Conservation (phyloP, 2,797 vertebrate genomes). For the Anabas testudineus region DNA sequence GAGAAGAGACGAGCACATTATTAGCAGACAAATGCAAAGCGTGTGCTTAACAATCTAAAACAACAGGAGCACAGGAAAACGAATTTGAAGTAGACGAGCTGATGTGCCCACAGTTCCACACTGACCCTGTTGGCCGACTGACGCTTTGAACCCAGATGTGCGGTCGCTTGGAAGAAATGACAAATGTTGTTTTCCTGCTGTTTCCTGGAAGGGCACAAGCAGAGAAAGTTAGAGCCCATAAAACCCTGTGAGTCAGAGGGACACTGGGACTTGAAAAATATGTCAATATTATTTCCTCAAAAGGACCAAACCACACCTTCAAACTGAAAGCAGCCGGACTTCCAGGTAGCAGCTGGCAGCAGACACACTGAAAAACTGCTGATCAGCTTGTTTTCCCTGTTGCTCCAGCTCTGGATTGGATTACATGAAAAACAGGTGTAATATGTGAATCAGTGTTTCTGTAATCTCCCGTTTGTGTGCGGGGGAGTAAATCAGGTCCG, state of each 20-base stretch:
- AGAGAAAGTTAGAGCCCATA: slow-evolving; percentile 24
- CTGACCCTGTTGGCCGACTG: slow-evolving; percentile 32
- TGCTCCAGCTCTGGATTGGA: slow-evolving; percentile 2
- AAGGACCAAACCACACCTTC: slow-evolving; percentile 17
- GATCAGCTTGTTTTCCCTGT: slow-evolving; percentile 7
- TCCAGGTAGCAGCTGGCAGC: slow-evolving; percentile 58
- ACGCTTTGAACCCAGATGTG: slow-evolving; percentile 1
- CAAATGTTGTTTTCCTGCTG: slow-evolving; percentile 44
- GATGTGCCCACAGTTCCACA: slow-evolving; percentile 14
- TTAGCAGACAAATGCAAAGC: not conserved
- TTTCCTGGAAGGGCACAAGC: slow-evolving; percentile 65
- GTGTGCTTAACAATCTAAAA: not conserved
- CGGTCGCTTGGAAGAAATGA: slow-evolving; percentile 33
- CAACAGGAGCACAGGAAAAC: too few relatives aligned
- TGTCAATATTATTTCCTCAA: slow-evolving; percentile 23
- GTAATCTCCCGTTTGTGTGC: slow-evolving; percentile 4
- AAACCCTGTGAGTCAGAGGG: slow-evolving; percentile 41
- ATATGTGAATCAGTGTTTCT: slow-evolving; percentile 40
- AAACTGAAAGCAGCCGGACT: slow-evolving; percentile 24
- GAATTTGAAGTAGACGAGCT: not conserved
- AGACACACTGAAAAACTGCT: slow-evolving; percentile 20
- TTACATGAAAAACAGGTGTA: slow-evolving; percentile 57
- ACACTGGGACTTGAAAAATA: slow-evolving; percentile 7
- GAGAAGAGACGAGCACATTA: too few relatives aligned
- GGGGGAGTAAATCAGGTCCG: slow-evolving; percentile 68